Base-by-base conservation (phyloP, 2,888 invertebrate genomes). In the Agonopterix subpropinquella region DNA sequence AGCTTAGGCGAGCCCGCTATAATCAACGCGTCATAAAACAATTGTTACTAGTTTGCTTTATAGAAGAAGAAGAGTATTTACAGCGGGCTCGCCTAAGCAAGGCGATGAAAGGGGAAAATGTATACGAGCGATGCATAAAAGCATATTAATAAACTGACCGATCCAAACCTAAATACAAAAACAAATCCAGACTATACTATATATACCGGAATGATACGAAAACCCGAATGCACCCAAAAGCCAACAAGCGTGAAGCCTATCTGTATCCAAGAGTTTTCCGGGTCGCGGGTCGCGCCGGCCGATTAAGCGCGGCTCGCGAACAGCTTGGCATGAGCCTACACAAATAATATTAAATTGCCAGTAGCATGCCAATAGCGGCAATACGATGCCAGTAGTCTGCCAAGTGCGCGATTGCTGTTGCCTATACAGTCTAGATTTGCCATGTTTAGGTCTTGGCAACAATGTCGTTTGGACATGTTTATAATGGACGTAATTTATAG, bases 321-420 rank as follows among this genome's bases (percentile, higher is more conserved):
- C 28, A 28, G 28, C 73, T 80, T 82, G 83, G 84, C 84, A 78
- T 28, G 65, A 57, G 76, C 77, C 79, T 77, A 76, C 74, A 83
- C 80, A 80, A 85, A 87, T 86, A 86, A 85, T 88, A 87, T 86
- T 80, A 84, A 83, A 87, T 83, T 80, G 81, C 77, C 70, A 68
- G 68, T 61, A 62, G 62, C 77, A 79, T 85, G 85, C 85, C 85
- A 85, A 86, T 83, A 82, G 56, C 46, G 55, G 41, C 59, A 57
- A 47, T 44, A 67, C 70, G 62, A 66, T 69, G 70, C 69, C 53
- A 54, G 49, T 51, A 54, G 56, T 52, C 67, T 69, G 70, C 69
- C 81, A 81, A 81, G 67, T 69, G 64, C 62, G 59, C 68, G 74
- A 78, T 78, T 77, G 74, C 73, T 13, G 11, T 11, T 41, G 28